Conservation (phyloP, 2,113 vertebrate genomes). For the Hippocampus guttulatus region DNA sequence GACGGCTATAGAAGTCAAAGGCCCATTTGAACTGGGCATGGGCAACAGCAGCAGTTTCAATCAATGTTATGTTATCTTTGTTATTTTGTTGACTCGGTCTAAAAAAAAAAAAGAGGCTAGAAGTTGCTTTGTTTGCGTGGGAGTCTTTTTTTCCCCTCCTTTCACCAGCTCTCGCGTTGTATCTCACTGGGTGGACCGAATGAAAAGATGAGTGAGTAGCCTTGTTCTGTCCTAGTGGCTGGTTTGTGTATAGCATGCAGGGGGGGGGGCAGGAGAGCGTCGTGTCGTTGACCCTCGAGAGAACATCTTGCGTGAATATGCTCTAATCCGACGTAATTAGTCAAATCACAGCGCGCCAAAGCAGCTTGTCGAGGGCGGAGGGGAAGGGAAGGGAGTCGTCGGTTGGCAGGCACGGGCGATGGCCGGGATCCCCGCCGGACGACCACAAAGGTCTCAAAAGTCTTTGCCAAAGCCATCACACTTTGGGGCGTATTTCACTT, state of each 20-base stretch:
- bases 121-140: neutral
- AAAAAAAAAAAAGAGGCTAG: too few species aligned
- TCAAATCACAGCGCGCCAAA: constrained; percentile 93
- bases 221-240: neutral
- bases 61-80: too few species aligned
- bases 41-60: too few species aligned
- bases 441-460: neutral
- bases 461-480: neutral
- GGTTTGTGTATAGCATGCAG: constrained; percentile 24
- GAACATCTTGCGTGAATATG: constrained; percentile 99
- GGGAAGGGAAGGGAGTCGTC: constrained; percentile 68
- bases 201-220: neutral
- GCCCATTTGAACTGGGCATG: too few species aligned
- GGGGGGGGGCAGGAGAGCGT: constrained; percentile 77
- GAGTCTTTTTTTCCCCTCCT: constrained; percentile 7
- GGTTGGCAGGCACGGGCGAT: constrained; percentile 79
- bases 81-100: too few species aligned
- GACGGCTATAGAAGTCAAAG: too few species aligned
- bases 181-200: neutral
- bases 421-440: neutral
- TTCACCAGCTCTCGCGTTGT: neutral
- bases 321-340: constrained; percentile 99
- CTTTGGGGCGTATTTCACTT: constrained; percentile 21
- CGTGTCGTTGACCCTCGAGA: constrained; percentile 88
- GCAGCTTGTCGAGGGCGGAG: constrained; percentile 82